Conservation (phyloP, 2,888 invertebrate genomes). For the Scaptomyza polygonia region DNA sequence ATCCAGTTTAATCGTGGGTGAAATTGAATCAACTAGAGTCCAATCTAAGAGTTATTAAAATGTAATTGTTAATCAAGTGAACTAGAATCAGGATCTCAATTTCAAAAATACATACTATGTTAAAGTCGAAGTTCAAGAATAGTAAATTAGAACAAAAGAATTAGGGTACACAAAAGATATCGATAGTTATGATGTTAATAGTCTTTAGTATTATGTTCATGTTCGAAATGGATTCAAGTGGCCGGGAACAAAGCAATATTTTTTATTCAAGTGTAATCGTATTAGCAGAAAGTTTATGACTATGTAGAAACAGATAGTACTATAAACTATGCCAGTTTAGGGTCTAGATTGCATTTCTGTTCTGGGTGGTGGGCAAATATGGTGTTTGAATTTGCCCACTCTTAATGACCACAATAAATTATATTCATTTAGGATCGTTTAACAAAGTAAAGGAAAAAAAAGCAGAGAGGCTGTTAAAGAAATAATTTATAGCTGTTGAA, state of each 20-base stretch:
- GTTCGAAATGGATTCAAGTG: slow-evolving; percentile 7
- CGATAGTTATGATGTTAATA: not conserved
- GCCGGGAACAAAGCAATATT: slow-evolving; percentile 5
- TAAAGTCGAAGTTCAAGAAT: no score
- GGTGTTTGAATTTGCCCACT: slow-evolving; percentile 9
- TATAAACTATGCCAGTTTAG: slow-evolving; percentile 13
- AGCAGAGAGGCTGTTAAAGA: slow-evolving; percentile 62
- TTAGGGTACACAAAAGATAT: no score
- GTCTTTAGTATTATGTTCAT: not conserved
- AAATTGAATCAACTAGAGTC: not conserved
- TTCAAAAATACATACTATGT: no score
- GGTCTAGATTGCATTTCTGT: slow-evolving; percentile 30
- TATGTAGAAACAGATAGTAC: not conserved
- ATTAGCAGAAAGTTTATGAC: slow-evolving; percentile 15
- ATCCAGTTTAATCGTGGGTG: not conserved
- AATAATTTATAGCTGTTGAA: slow-evolving; percentile 77
- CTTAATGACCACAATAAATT: slow-evolving; percentile 76
- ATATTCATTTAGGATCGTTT: slow-evolving; percentile 76
- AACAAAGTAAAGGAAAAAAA: slow-evolving; percentile 54
- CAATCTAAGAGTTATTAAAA: not conserved
- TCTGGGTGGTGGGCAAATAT: slow-evolving; percentile 2
- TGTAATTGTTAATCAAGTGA: no score
- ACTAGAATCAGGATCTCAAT: no score
- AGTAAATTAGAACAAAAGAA: no score
- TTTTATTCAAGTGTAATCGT: not conserved